Conservation (phyloP, 2,797 vertebrate genomes). For the Mormyrops attenuatus region DNA sequence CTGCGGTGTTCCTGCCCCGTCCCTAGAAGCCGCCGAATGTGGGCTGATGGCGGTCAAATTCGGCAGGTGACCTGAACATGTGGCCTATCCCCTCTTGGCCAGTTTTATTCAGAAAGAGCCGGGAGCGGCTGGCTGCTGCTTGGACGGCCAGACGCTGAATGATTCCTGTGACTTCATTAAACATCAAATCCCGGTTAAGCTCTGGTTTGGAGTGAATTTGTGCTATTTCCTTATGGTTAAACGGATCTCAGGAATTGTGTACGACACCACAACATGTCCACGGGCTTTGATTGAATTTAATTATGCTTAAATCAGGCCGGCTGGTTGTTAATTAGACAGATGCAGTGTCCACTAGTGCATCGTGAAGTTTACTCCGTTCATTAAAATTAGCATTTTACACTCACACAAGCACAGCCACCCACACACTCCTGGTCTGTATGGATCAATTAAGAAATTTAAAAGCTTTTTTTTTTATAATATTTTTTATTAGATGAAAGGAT, state of each 20-base stretch:
- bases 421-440: constrained; percentile 29
- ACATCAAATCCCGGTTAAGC: not conserved
- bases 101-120: not conserved
- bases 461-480: constrained; percentile 58
- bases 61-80: not conserved
- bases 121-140: not conserved
- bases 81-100: not conserved
- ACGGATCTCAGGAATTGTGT: not conserved
- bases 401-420: constrained; percentile 16
- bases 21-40: not conserved
- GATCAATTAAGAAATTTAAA: constrained; percentile 62
- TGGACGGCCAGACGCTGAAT: not conserved
- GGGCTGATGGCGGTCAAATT: not conserved
- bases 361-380: not conserved
- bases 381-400: constrained; percentile 2
- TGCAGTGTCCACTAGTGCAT: not conserved
- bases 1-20: not conserved
- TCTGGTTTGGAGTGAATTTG: not conserved
- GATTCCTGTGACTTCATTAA: not conserved
- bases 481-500: constrained; percentile 67
- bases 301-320: not conserved
- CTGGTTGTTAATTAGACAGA: not conserved
- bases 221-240: not conserved
- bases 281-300: not conserved
- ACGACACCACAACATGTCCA: not conserved